Base-by-base conservation (phyloP, 1,140 invertebrate genomes). In the Rhyacophila brunnea region DNA sequence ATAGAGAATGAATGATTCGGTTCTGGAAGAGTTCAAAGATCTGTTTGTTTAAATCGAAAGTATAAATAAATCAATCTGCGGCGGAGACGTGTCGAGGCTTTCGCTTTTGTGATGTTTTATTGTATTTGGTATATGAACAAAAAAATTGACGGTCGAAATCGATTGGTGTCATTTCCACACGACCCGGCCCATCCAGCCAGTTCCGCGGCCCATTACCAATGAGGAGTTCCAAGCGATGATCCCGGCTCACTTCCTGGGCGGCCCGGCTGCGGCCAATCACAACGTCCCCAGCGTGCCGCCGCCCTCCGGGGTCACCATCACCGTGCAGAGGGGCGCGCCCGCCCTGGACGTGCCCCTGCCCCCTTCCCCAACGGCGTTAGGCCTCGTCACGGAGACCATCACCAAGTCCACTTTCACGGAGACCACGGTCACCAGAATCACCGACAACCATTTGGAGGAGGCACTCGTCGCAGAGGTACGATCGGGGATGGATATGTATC, bases 141-240 rank as follows among this genome's bases (percentile, higher is more conserved):
- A 40, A n/a, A 40, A 40, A 40, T 40, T 15, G 38, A 40, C 15
- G 3, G 11, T 40, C 38, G 15, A 40, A 13, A 40, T 40, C 38
- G 38, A 40, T 13, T 40, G 15, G 15, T 28, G 23, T 28, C 23
- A 28, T 28, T 28, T 9, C 23, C n/a, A n/a, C n/a, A n/a, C n/a
- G n/a, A n/a, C 15, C 4, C 5, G 4, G 11, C 11, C n/a, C 38
- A 15, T 40, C 38, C 45, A 64, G 78, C 81, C 84, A 78, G 85
- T 87, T 74, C 81, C 87, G 74, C 86, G 88, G 76, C 89, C 90
- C 69, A 87, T 92, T 79, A 93, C 90, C 77, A 93, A 88, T 81
- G 90, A 92, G 81, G 90, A 93, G 78, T 93, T 93, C 84, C 89
- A 92, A 85, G 90, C 91, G 74, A 91, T 95, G 90, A 93, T 94